Conservation (phyloP, 2,888 invertebrate genomes). For the Calameuta filiformis region DNA sequence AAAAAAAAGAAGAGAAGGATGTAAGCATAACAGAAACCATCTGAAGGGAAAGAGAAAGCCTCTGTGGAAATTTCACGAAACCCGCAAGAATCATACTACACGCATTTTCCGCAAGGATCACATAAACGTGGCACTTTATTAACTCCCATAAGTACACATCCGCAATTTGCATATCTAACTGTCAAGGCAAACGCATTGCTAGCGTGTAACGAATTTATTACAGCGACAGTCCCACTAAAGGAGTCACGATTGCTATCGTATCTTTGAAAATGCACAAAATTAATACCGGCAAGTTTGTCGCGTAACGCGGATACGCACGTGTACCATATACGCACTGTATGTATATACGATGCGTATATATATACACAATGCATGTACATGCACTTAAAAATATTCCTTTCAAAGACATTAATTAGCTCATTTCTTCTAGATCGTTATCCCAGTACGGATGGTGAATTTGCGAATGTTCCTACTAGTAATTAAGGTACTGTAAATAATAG, state of each 20-base stretch:
- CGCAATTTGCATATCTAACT: not conserved
- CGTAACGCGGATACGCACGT: not conserved
- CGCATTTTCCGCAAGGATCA: not conserved
- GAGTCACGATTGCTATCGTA: not conserved
- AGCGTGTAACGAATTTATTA: not conserved
- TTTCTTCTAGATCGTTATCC: not conserved
- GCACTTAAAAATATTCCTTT: not conserved
- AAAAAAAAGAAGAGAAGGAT: not conserved
- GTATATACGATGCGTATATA: too few relatives aligned
- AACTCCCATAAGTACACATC: not conserved
- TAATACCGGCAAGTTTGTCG: not conserved
- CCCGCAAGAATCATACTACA: not conserved
- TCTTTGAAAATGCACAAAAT: not conserved
- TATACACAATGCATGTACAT: not conserved
- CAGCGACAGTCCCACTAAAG: not conserved
- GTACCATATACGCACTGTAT: not conserved
- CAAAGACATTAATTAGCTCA: not conserved
- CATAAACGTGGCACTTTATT: not conserved
- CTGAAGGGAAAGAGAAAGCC: conserved; percentile 26
- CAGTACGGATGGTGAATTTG: not conserved
- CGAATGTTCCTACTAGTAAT: conserved; percentile 35
- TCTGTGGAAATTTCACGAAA: not conserved
- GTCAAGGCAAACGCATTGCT: not conserved
- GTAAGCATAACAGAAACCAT: conserved; percentile 1
- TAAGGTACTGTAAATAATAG: conserved; percentile 20